phyloP scores from a whole-genome alignment of 2,113 vertebrate genomes.

The Mormyrus lacerda region DNA sequence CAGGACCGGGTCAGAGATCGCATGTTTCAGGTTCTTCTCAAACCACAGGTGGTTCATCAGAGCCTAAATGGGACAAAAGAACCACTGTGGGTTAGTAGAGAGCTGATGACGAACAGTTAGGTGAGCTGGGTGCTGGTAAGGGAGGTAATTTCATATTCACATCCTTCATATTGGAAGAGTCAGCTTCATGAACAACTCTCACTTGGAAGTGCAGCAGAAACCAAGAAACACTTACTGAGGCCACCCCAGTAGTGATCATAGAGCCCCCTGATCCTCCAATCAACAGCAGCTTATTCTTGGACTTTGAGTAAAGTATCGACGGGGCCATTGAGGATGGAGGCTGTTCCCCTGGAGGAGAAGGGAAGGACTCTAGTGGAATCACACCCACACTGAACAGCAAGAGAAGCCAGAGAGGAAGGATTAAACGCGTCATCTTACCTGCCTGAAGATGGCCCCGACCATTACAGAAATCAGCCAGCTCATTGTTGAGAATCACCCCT shows the following conservation, averaged over 20 bases:
- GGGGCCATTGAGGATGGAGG: constrained; percentile 89
- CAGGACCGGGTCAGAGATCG: constrained; percentile 61
- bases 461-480: constrained; percentile 80
- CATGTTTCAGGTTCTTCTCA: constrained; percentile 57
- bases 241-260: constrained; percentile 68
- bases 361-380: neutral
- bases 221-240: constrained; percentile 58
- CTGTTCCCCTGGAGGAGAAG: constrained; percentile 62
- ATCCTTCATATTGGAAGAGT: neutral
- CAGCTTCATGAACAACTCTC: neutral
- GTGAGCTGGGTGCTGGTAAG: neutral
- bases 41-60: constrained; percentile 78
- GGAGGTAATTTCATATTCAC: neutral
- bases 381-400: neutral
- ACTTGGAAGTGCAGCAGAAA: neutral
- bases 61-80: constrained; percentile 44
- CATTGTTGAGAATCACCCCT: constrained; percentile 88
- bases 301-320: constrained; percentile 63
- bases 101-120: neutral
- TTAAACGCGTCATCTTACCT: constrained; percentile 49
- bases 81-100: neutral
- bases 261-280: constrained; percentile 80
- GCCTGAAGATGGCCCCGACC: constrained; percentile 29
- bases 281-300: constrained; percentile 64
- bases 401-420: neutral